Base-by-base conservation (phyloP, 1,140 invertebrate species). In the Phymastichus coffea region DNA sequence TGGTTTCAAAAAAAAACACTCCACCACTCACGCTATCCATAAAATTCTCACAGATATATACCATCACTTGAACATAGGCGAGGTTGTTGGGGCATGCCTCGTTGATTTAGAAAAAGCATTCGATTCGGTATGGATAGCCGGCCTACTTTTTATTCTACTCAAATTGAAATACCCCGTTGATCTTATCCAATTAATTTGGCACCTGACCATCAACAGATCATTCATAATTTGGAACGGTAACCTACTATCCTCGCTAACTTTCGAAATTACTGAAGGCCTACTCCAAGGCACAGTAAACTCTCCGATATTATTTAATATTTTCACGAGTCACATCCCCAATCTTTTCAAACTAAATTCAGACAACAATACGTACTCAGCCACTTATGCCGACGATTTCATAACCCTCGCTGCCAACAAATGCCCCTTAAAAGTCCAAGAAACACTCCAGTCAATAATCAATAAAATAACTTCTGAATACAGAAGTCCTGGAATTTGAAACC, bases 101-200 rank as follows among this genome's bases (percentile, higher is more conserved):
- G n/a, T n/a, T n/a, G n/a, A n/a, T n/a, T n/a, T n/a, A n/a, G n/a
- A n/a, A n/a, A n/a, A n/a, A n/a, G n/a, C n/a, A n/a, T n/a, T n/a
- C n/a, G n/a, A n/a, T n/a, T n/a, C n/a, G n/a, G n/a, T n/a, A n/a
- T n/a, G n/a, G n/a, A n/a, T n/a, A n/a, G n/a, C n/a, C n/a, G n/a
- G n/a, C n/a, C n/a, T n/a, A n/a, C 37, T 63, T 55, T 37, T 64
- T 66, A 9, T 67, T 55, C 1, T 52, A 9, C 53, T 63, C 17
- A 38, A 60, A 17, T 63, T 71, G 14, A 55, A 69, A 1, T 73
- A 72, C 59, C 63, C 72, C 4, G 57, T 68, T 19, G 67, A 71
- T n/a, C 14, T 54, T 3, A 38, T 41, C 1, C 15, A 53, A 26
- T 6, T 41, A 12, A 41, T 30, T 7, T 53, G 51, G 51, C 0